A percentile compares a stretch with the other conserved stretches of the same genome.
Conservation (phyloP, 2,797 vertebrate species). For the Tapirus indicus region DNA sequence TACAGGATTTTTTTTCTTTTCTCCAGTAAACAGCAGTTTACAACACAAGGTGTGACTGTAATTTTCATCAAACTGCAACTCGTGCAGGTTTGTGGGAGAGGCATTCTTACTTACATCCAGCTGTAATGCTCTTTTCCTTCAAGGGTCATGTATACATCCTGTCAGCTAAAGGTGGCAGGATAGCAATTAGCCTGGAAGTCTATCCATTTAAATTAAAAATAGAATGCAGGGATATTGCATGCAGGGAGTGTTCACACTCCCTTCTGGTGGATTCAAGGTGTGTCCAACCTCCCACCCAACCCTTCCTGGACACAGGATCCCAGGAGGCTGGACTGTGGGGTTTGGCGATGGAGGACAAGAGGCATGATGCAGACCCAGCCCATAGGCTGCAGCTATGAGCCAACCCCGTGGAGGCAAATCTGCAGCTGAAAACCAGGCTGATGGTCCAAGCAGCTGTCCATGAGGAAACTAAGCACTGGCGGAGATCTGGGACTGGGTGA, state of each 20-base stretch:
- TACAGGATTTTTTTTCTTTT: conserved; percentile 37
- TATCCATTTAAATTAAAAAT: conserved; percentile 31
- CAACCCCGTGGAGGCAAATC: neutral
- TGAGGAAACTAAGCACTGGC: neutral
- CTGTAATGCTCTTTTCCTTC: conserved; percentile 15
- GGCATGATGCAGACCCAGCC: neutral
- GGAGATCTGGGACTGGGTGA: rapidly evolving
- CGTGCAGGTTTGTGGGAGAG: conserved; percentile 71
- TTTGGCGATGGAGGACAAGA: rapidly evolving
- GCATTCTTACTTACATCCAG: conserved; percentile 33
- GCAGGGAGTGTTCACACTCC: neutral
- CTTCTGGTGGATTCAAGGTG: neutral
- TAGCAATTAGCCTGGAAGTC: conserved; percentile 63
- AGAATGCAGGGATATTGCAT: neutral
- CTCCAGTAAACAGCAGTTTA: conserved; percentile 69
- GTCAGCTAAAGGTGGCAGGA: neutral
- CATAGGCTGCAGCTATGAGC: neutral
- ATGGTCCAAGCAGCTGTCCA: neutral
- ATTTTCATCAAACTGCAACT: conserved; percentile 70
- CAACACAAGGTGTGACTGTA: conserved; percentile 14
- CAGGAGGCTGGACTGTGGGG: neutral
- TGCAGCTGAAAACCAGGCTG: neutral
- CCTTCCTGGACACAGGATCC: too few relatives aligned
- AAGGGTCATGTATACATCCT: neutral
- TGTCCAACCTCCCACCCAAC: too few relatives aligned